Evolutionary conservation across 2,797 vertebrate genomes (phyloP), one percentile per base, ranked within the genome.

Genomic region (Molossus molossus): DNA sequence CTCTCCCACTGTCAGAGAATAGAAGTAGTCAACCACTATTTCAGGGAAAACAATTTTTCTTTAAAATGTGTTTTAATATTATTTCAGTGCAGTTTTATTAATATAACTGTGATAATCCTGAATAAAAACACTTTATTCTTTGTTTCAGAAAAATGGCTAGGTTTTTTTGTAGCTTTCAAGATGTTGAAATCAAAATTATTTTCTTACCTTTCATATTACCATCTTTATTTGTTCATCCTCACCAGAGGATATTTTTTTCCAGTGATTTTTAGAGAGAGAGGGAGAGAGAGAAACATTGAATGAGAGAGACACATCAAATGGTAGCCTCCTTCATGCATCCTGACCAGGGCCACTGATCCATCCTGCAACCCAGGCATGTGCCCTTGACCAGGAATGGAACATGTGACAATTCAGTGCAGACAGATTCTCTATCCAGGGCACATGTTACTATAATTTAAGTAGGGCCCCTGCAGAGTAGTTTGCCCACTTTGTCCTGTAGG

Each of bases 21-120:
- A 95, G 50, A 96, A 87, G 95, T 23, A 69, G 27, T 82, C 45
- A 87, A 7, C 9, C 33, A 60, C 5, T 82, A 13, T 88, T 55
- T 55, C 21, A 85, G 25, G 10, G 23, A 33, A 92, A 85, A 82
- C 5, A 84, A 48, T 3, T 14, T 70, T 81, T 79, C 48, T 90
- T 95, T 13, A 75, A 96, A 93, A 48, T 85, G 1, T 50, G 65
- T 72, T 83, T 94, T 62, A 76, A 79, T 60, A 25, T 64, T 2
- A 82, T 94, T 83, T 73, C 20, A 40, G 37, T 58, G 45, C 3
- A 87, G 25, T 73, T 73, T 95, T 95, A 23, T 79, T 90, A 79
- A 73, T 77, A 58, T 73, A 77, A 69, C 20, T 70, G 18, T 91
- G 58, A 75, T 73, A 82, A 73, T 53, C 15, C 25, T 87, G 29